A percentile compares a stretch with the other conserved stretches of the same genome.
Conservation (phyloP, 35 echinoderm and acorn worm genomes). For the Nesometra sesokonis region DNA sequence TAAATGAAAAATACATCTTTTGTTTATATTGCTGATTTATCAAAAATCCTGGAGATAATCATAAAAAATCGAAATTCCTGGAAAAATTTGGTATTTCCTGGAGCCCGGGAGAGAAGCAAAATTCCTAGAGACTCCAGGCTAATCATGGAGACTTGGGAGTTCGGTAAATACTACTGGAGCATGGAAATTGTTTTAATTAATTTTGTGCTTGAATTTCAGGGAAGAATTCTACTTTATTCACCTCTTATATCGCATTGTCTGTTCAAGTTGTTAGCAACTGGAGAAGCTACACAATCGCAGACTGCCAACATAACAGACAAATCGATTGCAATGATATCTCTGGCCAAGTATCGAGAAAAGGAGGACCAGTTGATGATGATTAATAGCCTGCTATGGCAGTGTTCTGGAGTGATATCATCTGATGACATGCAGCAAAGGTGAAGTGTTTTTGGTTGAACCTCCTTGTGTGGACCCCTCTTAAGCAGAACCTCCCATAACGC, state of each 20-base stretch:
- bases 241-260: not conserved
- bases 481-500: too few species aligned
- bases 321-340: conserved; percentile 11
- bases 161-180: not conserved
- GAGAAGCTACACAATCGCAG: not conserved
- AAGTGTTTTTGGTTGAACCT: not conserved
- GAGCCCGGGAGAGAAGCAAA: too few species aligned
- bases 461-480: too few species aligned
- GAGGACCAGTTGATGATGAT: conserved; percentile 44
- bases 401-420: conserved; percentile 18
- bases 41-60: too few species aligned
- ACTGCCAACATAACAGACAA: not conserved
- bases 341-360: conserved; percentile 53
- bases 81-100: too few species aligned
- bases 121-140: too few species aligned
- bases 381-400: conserved; percentile 49
- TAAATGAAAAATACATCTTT: too few species aligned
- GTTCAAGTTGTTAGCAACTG: not conserved
- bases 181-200: not conserved
- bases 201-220: not conserved
- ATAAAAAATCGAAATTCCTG: too few species aligned
- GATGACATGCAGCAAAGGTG: not conserved
- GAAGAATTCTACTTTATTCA: not conserved
- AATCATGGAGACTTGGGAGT: too few species aligned
- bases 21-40: too few species aligned